Percentiles rank a stretch among this genome's conserved stretches.
Conservation (phyloP, 2,797 vertebrate genomes). For the Trematomus bernacchii region DNA sequence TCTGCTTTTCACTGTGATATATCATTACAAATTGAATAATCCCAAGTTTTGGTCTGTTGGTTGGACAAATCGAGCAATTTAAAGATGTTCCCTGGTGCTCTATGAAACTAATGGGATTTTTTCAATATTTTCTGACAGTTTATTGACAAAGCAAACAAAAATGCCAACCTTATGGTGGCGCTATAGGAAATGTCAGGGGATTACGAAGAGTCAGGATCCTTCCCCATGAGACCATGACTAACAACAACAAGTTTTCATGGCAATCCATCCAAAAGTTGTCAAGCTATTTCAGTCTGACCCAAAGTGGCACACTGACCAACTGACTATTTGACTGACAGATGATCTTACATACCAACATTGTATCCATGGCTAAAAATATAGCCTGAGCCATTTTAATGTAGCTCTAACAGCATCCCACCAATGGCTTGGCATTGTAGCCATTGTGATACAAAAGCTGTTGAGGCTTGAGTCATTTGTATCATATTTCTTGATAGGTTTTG, state of each 20-base stretch:
- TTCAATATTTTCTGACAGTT: too few species aligned
- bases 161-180: background rate
- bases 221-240: background rate
- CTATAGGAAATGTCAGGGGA: background rate
- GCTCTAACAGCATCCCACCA: background rate
- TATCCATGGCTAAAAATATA: background rate
- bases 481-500: conserved; percentile 24
- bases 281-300: background rate
- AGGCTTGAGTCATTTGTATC: conserved; percentile 18
- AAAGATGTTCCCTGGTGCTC: too few species aligned
- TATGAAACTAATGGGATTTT: too few species aligned
- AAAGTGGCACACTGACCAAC: background rate
- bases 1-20: background rate
- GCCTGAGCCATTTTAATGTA: background rate
- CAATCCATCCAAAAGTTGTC: background rate
- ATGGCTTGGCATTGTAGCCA: background rate
- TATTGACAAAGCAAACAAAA: background rate
- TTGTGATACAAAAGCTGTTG: conserved; percentile 24
- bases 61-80: background rate
- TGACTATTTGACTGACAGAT: background rate
- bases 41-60: background rate
- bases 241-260: background rate
- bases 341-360: background rate
- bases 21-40: background rate
- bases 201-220: background rate